These are phyloP conservation scores for Lamellibrachia luymesi DNA, from an alignment of 1,140 invertebrate species.

Conservation along the genomic window DNA sequence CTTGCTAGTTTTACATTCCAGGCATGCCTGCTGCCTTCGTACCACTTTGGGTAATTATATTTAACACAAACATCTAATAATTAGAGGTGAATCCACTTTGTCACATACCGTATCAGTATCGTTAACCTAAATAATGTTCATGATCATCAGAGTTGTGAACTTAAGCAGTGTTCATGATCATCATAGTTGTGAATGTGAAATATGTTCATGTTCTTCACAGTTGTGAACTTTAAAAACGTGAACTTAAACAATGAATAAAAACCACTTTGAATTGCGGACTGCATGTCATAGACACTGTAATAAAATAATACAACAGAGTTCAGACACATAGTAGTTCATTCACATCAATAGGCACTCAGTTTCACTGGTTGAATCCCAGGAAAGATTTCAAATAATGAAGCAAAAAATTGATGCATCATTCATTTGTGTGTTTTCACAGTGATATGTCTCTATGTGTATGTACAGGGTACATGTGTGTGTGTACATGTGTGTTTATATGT, in stretches of 20 bases:
- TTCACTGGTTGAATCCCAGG: background rate
- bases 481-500: background rate
- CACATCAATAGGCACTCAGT: background rate
- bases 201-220: background rate
- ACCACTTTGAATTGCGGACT: background rate
- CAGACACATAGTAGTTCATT: no score
- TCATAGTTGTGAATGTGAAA: background rate
- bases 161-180: no score
- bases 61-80: background rate
- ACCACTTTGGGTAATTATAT: background rate
- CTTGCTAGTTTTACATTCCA: background rate
- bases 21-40: background rate
- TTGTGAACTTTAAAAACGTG: background rate
- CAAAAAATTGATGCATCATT: background rate
- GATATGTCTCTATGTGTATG: background rate
- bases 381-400: background rate
- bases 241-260: background rate
- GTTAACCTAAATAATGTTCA: background rate
- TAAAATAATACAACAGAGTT: no score
- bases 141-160: no score
- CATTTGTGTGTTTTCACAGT: background rate
- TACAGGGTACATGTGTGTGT: background rate
- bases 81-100: background rate
- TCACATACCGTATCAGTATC: background rate
- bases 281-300: no score